These are phyloP conservation scores for Hoplostethus mediterraneus DNA, from an alignment of 2,797 vertebrate genomes.

Conservation along the genomic window DNA sequence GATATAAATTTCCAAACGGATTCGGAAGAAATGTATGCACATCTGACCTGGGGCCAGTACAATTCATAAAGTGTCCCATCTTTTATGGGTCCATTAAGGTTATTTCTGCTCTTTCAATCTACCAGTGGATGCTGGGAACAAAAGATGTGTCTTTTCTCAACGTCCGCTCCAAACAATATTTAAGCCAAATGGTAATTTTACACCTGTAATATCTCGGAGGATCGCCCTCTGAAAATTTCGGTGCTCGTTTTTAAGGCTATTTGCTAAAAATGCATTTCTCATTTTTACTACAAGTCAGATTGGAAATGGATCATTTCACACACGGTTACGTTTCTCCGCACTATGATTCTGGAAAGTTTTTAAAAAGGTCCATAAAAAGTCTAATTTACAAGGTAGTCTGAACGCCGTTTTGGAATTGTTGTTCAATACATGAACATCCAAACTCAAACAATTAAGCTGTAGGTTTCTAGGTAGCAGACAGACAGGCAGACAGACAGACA, in stretches of 20 bases:
- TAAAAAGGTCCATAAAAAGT: conserved; percentile 30
- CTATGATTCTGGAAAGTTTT: conserved; percentile 6
- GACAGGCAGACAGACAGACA: too few species aligned
- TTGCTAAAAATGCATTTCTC: conserved; percentile 41
- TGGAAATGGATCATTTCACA: conserved; percentile 24
- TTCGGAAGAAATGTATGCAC: conserved; percentile 69
- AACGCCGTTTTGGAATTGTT: not conserved
- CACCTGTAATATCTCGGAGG: conserved; percentile 51
- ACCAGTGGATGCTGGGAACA: not conserved
- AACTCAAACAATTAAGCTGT: too few species aligned
- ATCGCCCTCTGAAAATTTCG: conserved; percentile 31
- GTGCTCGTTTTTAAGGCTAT: conserved; percentile 52
- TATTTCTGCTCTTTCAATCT: conserved; percentile 23
- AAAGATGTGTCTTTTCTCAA: conserved; percentile 5
- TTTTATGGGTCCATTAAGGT: conserved; percentile 69
- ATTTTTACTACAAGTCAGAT: conserved; percentile 35
- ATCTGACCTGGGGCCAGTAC: conserved; percentile 70
- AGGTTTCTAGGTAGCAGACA: too few species aligned
- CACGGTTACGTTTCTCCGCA: conserved; percentile 4
- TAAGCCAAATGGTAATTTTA: conserved; percentile 52
- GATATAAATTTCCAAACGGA: conserved; percentile 66
- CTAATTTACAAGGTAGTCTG: not conserved
- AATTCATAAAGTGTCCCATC: conserved; percentile 61
- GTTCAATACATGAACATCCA: not conserved
- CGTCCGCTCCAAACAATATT: conserved; percentile 37